Evolutionary conservation across 2,888 invertebrate species (phyloP).

Genomic region (Nemotelus pantherinus): DNA sequence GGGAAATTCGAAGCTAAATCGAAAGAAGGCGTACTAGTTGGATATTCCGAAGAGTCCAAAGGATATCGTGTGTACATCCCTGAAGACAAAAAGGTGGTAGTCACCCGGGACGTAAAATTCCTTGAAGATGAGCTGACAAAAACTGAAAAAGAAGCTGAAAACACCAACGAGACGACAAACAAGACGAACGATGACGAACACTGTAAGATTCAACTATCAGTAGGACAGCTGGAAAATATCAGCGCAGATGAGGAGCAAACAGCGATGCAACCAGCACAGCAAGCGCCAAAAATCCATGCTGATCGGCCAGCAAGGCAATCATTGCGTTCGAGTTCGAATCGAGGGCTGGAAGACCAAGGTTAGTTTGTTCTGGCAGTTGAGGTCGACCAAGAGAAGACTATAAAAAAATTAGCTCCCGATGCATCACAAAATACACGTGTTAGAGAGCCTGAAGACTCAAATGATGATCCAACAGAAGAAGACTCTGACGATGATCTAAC

Average conservation of each 20-base stretch:
- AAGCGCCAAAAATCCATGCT: too few relatives aligned
- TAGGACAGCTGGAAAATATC: constrained; percentile 51
- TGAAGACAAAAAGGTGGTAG: constrained; percentile 13
- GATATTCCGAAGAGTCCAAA: constrained; percentile 53
- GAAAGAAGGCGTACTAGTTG: constrained; percentile 53
- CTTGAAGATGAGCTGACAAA: neutral
- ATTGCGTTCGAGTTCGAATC: too few relatives aligned
- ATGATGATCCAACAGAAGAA: neutral
- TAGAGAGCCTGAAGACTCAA: too few relatives aligned
- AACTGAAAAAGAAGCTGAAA: neutral
- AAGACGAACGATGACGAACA: constrained; percentile 14
- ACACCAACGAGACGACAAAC: neutral
- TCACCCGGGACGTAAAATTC: constrained; percentile 14
- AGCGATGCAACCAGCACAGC: too few relatives aligned
- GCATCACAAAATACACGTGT: neutral
- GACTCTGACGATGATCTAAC: neutral
- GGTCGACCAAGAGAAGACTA: neutral
- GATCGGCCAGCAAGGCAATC: too few relatives aligned
- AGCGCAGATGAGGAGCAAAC: too few relatives aligned
- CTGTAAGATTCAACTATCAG: constrained; percentile 53
- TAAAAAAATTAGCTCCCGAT: neutral
- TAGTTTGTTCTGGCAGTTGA: neutral
- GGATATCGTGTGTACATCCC: constrained; percentile 53
- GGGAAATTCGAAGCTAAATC: constrained; percentile 53
- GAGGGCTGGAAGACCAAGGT: neutral